Evolutionary conservation across 2,888 invertebrate genomes (phyloP).

Genomic region (Willowsia nigromaculata): DNA sequence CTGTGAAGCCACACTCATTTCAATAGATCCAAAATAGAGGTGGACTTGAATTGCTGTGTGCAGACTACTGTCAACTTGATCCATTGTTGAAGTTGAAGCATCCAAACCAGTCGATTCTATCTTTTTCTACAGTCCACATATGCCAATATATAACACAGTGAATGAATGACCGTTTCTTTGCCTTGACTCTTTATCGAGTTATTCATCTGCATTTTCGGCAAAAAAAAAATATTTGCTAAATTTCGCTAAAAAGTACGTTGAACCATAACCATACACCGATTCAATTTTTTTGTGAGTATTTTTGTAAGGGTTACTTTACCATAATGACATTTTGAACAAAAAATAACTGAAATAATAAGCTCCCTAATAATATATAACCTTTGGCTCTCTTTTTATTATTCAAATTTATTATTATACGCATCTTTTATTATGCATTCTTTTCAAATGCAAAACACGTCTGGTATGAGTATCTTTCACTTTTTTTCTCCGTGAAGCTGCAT

Average conservation of each 20-base stretch:
- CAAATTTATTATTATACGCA: not conserved
- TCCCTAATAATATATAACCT: not conserved
- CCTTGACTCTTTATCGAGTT: too few species aligned
- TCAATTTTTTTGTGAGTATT: not conserved
- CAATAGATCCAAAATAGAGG: not conserved
- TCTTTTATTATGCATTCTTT: not conserved
- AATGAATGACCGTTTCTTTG: too few species aligned
- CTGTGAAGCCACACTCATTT: slow-evolving; percentile 1
- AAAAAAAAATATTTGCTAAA: not conserved
- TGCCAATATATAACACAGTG: too few species aligned
- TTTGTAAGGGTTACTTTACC: not conserved
- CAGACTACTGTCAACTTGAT: too few species aligned
- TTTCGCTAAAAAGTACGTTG: not conserved
- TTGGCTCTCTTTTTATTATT: not conserved
- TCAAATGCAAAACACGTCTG: slow-evolving; percentile 3
- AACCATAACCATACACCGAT: not conserved
- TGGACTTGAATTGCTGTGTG: not conserved
- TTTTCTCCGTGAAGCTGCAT: slow-evolving; percentile 8
- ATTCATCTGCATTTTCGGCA: too few species aligned
- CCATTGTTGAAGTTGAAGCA: too few species aligned
- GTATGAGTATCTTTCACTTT: too few species aligned
- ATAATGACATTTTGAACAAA: not conserved
- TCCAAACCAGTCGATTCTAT: too few species aligned
- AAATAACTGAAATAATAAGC: slow-evolving; percentile 8
- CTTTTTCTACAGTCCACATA: too few species aligned